phyloP scores from a whole-genome alignment of 2,113 vertebrate species.

The Andinoacara biseriatus region DNA sequence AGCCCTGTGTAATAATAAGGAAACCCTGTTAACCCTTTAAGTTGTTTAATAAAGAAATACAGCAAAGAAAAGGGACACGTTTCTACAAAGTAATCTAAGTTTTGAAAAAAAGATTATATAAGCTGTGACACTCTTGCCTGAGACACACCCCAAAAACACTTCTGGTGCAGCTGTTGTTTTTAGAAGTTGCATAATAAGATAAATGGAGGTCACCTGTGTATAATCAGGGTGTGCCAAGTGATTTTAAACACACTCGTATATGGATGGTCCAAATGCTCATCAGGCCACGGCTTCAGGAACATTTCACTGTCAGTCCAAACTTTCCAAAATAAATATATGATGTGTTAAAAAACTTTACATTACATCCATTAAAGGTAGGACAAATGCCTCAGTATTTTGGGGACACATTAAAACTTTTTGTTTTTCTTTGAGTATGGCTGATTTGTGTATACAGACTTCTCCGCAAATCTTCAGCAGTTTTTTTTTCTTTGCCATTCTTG shows the following conservation, averaged over 20 bases:
- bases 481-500: fast-evolving
- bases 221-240: conserved; percentile 21
- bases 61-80: neutral
- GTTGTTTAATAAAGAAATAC: neutral
- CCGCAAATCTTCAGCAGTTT: neutral
- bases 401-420: neutral
- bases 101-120: neutral
- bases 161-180: conserved; percentile 7
- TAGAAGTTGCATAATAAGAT: conserved; percentile 14
- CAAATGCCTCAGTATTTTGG: neutral
- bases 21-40: neutral
- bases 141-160: neutral
- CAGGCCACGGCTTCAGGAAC: neutral
- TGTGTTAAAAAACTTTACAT: neutral
- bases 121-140: neutral
- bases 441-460: neutral
- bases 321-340: neutral
- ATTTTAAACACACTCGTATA: neutral
- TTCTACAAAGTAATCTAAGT: neutral
- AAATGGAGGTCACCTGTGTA: conserved; percentile 13
- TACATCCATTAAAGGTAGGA: too few species aligned
- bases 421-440: neutral
- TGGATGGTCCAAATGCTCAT: neutral
- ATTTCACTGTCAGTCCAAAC: neutral
- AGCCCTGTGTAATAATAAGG: neutral